phyloP scores from a whole-genome alignment of 2,797 vertebrate species.

The Spondyliosoma cantharus region DNA sequence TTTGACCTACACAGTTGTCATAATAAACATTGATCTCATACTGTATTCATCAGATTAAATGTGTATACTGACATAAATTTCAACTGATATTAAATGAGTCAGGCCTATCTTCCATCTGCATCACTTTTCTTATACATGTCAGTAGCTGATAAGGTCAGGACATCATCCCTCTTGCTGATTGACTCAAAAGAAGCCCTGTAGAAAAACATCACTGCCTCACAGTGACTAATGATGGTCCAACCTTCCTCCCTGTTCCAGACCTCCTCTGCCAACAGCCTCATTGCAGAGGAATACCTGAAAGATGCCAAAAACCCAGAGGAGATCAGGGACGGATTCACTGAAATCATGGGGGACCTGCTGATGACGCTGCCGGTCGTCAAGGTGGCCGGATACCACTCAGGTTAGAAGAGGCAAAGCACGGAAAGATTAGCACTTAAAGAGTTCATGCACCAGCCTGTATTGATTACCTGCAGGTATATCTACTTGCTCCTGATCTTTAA shows the following conservation, averaged over 20 bases:
- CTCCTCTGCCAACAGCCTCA: conserved; percentile 64
- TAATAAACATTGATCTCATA: not conserved
- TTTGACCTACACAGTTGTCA: too few species aligned
- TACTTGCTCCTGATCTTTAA: conserved; percentile 15
- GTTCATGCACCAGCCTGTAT: not conserved
- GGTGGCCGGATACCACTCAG: conserved; percentile 86
- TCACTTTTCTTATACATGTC: not conserved
- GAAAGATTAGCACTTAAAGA: not conserved
- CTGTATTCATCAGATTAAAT: not conserved
- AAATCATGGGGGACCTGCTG: conserved; percentile 84
- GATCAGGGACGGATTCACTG: conserved; percentile 83
- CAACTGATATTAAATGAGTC: not conserved
- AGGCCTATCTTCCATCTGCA: not conserved
- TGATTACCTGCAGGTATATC: not conserved
- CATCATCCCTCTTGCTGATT: not conserved
- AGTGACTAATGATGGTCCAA: not conserved
- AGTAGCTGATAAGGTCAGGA: not conserved
- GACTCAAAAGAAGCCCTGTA: not conserved
- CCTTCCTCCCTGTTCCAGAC: conserved; percentile 54
- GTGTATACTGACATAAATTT: not conserved
- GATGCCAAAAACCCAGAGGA: conserved; percentile 76
- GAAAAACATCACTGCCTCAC: not conserved
- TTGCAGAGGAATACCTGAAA: conserved; percentile 84
- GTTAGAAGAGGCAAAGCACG: conserved; percentile 69
- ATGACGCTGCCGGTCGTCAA: conserved; percentile 83